phyloP scores from a whole-genome alignment of 2,113 vertebrate genomes.

The Ctenodactylus gundi region DNA sequence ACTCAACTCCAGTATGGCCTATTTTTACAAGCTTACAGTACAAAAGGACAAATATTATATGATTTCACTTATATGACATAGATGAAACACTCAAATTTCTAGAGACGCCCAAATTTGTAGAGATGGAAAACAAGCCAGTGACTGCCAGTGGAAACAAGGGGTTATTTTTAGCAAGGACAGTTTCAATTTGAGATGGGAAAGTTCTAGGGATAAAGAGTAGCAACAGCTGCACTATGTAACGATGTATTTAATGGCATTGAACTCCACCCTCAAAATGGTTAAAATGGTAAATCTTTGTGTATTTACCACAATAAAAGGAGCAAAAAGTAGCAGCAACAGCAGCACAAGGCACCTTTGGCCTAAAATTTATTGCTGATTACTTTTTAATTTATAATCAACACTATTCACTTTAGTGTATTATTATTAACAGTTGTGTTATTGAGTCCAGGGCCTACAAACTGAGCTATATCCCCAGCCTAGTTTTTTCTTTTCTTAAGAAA shows the following conservation, averaged over 20 bases:
- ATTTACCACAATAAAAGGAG: background rate
- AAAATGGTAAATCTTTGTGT: background rate
- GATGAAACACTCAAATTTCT: background rate
- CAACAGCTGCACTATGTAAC: background rate
- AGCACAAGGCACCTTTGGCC: background rate
- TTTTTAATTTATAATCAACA: background rate
- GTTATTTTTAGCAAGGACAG: background rate
- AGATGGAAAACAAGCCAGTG: background rate
- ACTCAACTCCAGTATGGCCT: constrained; percentile 1
- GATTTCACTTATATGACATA: background rate
- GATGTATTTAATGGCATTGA: background rate
- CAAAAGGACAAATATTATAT: background rate
- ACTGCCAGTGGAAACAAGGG: background rate
- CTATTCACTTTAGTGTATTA: background rate
- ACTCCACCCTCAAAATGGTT: background rate
- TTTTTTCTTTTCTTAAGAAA: too few relatives aligned
- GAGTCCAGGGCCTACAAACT: too few relatives aligned
- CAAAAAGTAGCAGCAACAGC: background rate
- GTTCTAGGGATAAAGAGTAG: background rate
- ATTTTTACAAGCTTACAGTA: background rate
- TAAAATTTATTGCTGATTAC: background rate
- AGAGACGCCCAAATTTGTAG: background rate
- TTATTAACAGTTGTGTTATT: background rate
- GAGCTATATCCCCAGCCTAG: too few relatives aligned
- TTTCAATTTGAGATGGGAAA: constrained; percentile 17